These are phyloP conservation scores for Yasuhikotakia modesta DNA, from an alignment of 2,797 vertebrate species.

Conservation along the genomic window DNA sequence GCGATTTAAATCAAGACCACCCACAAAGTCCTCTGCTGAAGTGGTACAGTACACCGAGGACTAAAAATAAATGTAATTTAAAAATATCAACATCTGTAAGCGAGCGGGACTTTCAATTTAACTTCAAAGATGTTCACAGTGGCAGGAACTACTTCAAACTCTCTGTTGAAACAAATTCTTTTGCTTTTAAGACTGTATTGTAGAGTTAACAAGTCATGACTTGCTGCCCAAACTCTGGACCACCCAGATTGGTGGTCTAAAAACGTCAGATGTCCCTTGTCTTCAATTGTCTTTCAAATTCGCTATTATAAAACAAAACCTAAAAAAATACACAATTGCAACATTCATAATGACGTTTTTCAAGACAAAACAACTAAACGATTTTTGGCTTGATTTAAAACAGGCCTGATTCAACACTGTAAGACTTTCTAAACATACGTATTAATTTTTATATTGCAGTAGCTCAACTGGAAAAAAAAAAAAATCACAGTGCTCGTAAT, in stretches of 20 bases:
- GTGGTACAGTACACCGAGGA: too few relatives aligned
- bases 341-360: too few relatives aligned
- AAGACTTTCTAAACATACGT: too few relatives aligned
- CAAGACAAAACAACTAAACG: not conserved
- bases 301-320: slow-evolving; percentile 32
- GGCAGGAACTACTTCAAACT: slow-evolving; percentile 14
- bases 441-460: too few relatives aligned
- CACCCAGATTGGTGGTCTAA: slow-evolving; percentile 74
- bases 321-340: too few relatives aligned
- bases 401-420: not conserved
- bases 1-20: slow-evolving; percentile 66
- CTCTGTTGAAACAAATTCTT: not conserved
- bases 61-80: slow-evolving; percentile 44
- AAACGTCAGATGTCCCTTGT: slow-evolving; percentile 66
- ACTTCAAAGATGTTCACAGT: slow-evolving; percentile 31
- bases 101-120: slow-evolving; percentile 8
- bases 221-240: slow-evolving; percentile 69
- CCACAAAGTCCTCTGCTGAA: slow-evolving; percentile 57
- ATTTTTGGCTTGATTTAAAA: not conserved
- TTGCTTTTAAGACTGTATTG: slow-evolving; percentile 56
- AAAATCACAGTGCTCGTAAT: too few relatives aligned
- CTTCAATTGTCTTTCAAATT: slow-evolving; percentile 78
- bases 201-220: slow-evolving; percentile 70
- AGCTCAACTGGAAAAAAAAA: too few relatives aligned
- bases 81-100: slow-evolving; percentile 49